phyloP scores from a whole-genome alignment of 2,113 vertebrate genomes.

The Piprites chloris region DNA sequence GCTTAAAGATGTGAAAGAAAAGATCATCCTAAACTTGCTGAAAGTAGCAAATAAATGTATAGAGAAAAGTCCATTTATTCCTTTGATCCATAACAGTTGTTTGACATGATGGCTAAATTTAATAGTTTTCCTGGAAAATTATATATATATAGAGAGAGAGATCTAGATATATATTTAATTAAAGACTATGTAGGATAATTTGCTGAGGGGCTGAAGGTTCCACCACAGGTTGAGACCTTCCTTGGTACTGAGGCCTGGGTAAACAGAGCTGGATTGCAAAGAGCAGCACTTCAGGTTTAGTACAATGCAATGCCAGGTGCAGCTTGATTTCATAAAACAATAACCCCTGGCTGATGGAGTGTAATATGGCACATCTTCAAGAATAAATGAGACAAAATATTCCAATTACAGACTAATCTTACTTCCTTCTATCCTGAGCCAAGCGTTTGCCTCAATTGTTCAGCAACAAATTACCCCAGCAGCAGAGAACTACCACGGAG shows the following conservation, averaged over 20 bases:
- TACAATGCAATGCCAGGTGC: constrained; percentile 57
- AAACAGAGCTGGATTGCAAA: background rate
- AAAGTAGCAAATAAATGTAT: background rate
- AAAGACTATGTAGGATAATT: background rate
- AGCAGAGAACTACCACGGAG: constrained; percentile 1
- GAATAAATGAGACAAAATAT: constrained; percentile 79
- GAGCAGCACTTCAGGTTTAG: background rate
- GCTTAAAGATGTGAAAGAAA: background rate
- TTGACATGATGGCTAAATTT: background rate
- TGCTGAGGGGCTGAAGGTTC: background rate
- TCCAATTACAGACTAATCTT: constrained; percentile 70
- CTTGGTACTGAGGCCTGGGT: background rate
- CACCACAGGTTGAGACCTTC: background rate
- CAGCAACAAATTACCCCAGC: constrained; percentile 66
- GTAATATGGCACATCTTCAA: constrained; percentile 76
- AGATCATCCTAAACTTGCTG: background rate
- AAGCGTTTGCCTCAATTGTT: constrained; percentile 69
- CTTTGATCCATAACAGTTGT: background rate
- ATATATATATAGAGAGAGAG: no score
- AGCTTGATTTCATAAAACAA: constrained; percentile 61
- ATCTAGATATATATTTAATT: background rate
- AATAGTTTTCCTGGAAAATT: background rate
- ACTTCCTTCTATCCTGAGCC: constrained; percentile 58
- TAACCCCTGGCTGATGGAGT: constrained; percentile 69
- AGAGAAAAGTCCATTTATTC: background rate